Percentiles rank a stretch among this genome's conserved stretches.
phyloP scores from a whole-genome alignment of 2,888 invertebrate genomes.

The Amitus sp. region DNA sequence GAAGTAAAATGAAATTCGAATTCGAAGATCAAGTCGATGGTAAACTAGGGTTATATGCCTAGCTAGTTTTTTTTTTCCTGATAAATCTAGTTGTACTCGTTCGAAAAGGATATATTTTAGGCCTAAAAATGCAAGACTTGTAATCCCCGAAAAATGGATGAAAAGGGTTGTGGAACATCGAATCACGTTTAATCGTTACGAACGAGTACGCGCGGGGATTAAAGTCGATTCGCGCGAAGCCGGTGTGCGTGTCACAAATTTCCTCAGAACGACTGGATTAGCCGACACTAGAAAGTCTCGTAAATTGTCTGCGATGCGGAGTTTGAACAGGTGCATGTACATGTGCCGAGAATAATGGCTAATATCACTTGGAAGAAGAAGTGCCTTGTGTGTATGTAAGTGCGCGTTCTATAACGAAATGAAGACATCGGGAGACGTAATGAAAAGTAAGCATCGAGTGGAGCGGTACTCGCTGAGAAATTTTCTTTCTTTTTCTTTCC shows the following conservation, averaged over 20 bases:
- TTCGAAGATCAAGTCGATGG: too few relatives aligned
- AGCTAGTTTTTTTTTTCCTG: too few relatives aligned
- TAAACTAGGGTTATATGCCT: too few relatives aligned
- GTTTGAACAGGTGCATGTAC: conserved; percentile 29
- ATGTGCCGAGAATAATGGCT: conserved; percentile 25
- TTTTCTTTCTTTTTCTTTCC: too few relatives aligned
- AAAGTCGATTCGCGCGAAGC: conserved; percentile 42
- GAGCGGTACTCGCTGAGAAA: too few relatives aligned
- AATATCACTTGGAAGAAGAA: conserved; percentile 17
- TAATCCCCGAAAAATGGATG: too few relatives aligned
- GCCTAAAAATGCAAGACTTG: too few relatives aligned
- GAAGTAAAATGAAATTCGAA: too few relatives aligned
- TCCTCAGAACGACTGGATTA: conserved; percentile 48
- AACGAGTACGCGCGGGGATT: conserved; percentile 30
- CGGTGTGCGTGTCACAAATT: conserved; percentile 45
- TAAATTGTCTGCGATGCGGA: conserved; percentile 48
- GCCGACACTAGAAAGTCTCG: conserved; percentile 45
- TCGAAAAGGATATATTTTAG: too few relatives aligned
- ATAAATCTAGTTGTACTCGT: too few relatives aligned
- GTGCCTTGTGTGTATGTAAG: conserved; percentile 6
- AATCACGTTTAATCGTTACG: background rate
- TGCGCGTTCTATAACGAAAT: conserved; percentile 4
- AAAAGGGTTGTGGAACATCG: too few relatives aligned
- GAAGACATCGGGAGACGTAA: conserved; percentile 14
- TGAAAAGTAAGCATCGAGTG: conserved; percentile 5